These are phyloP conservation scores for Dendroctonus valens DNA, from an alignment of 1,140 invertebrate genomes.

Conservation along the genomic window DNA sequence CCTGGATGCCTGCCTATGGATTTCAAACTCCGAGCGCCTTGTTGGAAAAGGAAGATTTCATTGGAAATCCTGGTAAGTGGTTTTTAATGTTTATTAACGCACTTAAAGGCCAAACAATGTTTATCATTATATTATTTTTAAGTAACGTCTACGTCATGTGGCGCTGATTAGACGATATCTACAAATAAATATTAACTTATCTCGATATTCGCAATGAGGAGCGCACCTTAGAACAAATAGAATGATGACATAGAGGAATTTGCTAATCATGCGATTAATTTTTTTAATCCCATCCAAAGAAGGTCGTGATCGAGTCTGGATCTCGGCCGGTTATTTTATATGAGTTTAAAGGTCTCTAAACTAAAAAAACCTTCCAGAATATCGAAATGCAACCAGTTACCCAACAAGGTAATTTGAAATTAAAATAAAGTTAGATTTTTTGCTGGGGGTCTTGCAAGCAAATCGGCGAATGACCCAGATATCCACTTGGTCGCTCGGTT, in stretches of 20 bases:
- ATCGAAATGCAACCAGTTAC: slow-evolving; percentile 2
- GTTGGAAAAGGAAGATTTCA: slow-evolving; percentile 60
- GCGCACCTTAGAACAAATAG: too few relatives aligned
- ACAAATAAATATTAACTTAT: too few relatives aligned
- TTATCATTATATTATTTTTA: neutral
- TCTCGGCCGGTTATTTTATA: too few relatives aligned
- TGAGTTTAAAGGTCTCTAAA: neutral
- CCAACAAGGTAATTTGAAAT: slow-evolving; percentile 8
- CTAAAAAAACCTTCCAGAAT: neutral
- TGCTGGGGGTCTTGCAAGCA: slow-evolving; percentile 1
- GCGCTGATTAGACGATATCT: too few relatives aligned
- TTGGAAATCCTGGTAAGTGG: slow-evolving; percentile 56
- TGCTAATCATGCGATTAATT: neutral
- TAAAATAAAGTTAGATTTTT: slow-evolving; percentile 5
- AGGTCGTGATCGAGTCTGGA: too few relatives aligned
- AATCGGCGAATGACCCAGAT: slow-evolving; percentile 9
- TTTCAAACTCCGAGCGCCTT: slow-evolving; percentile 58
- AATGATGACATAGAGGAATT: too few relatives aligned
- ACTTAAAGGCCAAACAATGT: neutral
- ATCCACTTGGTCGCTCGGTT: slow-evolving; percentile 2
- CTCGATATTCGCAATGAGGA: too few relatives aligned
- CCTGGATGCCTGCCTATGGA: slow-evolving; percentile 66
- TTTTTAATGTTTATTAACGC: neutral
- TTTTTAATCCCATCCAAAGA: neutral
- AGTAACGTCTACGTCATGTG: neutral